phyloP scores from a whole-genome alignment of 2,888 invertebrate genomes.

The Drosophila basisetae region DNA sequence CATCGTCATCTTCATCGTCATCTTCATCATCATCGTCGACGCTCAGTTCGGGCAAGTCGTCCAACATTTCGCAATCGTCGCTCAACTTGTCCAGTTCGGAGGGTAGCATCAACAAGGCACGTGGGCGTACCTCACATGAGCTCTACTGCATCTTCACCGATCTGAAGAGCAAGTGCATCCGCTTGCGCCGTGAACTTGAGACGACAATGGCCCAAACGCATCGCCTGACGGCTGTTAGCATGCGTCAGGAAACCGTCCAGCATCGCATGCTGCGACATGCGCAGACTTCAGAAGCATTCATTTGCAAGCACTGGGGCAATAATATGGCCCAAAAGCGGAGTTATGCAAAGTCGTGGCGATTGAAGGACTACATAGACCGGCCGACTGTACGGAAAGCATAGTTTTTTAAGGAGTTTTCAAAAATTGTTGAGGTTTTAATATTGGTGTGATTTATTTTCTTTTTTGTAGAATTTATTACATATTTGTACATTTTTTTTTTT shows the following conservation, averaged over 20 bases:
- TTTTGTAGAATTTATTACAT: neutral
- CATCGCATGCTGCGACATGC: slow-evolving; percentile 49
- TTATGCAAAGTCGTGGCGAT: slow-evolving; percentile 13
- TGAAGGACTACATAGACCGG: slow-evolving; percentile 16
- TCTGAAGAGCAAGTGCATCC: slow-evolving; percentile 61
- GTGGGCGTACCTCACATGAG: slow-evolving; percentile 51
- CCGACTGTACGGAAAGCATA: slow-evolving; percentile 13
- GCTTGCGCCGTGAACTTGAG: slow-evolving; percentile 59
- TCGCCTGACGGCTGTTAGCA: slow-evolving; percentile 32
- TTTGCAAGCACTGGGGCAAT: slow-evolving; percentile 43
- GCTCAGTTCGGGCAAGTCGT: slow-evolving; percentile 1
- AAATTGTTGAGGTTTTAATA: slow-evolving; percentile 2
- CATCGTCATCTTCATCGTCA: neutral
- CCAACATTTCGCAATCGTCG: slow-evolving; percentile 17
- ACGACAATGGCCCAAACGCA: slow-evolving; percentile 40
- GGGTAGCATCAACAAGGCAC: slow-evolving; percentile 10
- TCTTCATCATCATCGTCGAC: neutral
- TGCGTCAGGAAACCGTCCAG: slow-evolving; percentile 39
- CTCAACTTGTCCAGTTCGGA: slow-evolving; percentile 20
- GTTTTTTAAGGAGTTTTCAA: slow-evolving; percentile 1
- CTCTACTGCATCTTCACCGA: slow-evolving; percentile 48
- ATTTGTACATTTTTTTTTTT: neutral
- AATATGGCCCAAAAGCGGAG: neutral
- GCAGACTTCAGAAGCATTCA: slow-evolving; percentile 19
- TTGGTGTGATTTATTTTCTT: neutral